Evolutionary conservation across 1,140 invertebrate species (phyloP).

Genomic region (Ceratosolen fusciceps): DNA sequence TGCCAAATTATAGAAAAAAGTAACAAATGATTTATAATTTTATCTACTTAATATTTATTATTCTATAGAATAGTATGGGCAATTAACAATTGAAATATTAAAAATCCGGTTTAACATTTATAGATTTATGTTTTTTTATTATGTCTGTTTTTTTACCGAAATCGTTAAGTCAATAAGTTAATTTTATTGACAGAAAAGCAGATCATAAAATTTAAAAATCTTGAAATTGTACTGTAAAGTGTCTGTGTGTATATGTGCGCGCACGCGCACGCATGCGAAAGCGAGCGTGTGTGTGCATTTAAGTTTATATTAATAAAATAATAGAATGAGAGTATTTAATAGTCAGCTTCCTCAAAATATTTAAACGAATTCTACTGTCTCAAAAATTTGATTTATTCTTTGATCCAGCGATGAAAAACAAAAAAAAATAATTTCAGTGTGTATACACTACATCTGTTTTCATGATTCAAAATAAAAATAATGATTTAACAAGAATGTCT

Average conservation of each 20-base stretch:
- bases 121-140: background rate
- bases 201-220: too few species aligned
- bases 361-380: constrained; percentile 41
- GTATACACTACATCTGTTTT: constrained; percentile 26
- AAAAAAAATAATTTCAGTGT: background rate
- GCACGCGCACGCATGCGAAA: too few species aligned
- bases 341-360: constrained; percentile 25
- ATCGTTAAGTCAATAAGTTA: too few species aligned
- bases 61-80: background rate
- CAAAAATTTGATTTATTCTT: constrained; percentile 18
- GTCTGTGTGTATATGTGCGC: background rate
- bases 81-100: background rate
- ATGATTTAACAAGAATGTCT: constrained; percentile 5
- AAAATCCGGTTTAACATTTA: background rate
- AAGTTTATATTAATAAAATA: too few species aligned
- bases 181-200: too few species aligned
- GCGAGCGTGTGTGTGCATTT: too few species aligned
- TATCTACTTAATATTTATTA: background rate
- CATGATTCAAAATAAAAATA: background rate
- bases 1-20: constrained; percentile 22
- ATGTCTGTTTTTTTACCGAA: background rate
- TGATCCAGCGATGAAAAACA: background rate
- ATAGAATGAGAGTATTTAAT: too few species aligned
- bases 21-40: background rate
- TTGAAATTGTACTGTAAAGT: too few species aligned